Evolutionary conservation across 2,888 invertebrate species (phyloP), one percentile per base, ranked within the genome.

Genomic region (Hermodice carunculata): DNA sequence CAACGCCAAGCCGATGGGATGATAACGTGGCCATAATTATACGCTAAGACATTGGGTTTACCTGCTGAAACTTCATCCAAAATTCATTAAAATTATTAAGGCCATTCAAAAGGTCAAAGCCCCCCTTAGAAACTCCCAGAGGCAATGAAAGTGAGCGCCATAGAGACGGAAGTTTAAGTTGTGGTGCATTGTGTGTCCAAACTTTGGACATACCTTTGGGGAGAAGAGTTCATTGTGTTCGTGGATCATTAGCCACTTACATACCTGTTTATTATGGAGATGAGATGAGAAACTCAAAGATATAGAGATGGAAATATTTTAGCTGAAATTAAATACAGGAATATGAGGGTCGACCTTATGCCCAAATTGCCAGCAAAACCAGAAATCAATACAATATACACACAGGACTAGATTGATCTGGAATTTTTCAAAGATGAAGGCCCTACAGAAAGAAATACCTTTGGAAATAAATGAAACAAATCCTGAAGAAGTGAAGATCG

Each of bases 191-290:
- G 31, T 6, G 14, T 61, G 19, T 26, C 17, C 8, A 56, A 44
- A 28, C 22, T 62, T 17, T 3, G 48, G 17, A 26, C 62, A 1
- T 62, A 62, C 26, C 24, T 62, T n/a, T 62, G 26, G n/a, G 54
- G 46, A 1, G 52, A 52, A 5, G 14, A 44, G 2, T 34, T 62
- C 26, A 46, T 22, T 1, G 42, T 34, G 3, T 51, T 17, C 26
- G 56, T 56, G 11, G 62, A 62, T 28, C 62, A 62, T 37, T 56
- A 62, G 29, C n/a, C n/a, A 48, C 62, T 2, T 19, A 56, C 29
- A 34, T 14, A 5, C 26, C 46, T 40, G 17, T 62, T 3, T 62
- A 62, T 56, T 19, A 62, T 56, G 6, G 32, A 56, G 22, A 40
- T 62, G 2, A n/a, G n/a, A n/a, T n/a, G n/a, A n/a, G n/a, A n/a